These are phyloP conservation scores for Sisor rabdophorus DNA, from an alignment of 2,113 vertebrate species.

Conservation along the genomic window DNA sequence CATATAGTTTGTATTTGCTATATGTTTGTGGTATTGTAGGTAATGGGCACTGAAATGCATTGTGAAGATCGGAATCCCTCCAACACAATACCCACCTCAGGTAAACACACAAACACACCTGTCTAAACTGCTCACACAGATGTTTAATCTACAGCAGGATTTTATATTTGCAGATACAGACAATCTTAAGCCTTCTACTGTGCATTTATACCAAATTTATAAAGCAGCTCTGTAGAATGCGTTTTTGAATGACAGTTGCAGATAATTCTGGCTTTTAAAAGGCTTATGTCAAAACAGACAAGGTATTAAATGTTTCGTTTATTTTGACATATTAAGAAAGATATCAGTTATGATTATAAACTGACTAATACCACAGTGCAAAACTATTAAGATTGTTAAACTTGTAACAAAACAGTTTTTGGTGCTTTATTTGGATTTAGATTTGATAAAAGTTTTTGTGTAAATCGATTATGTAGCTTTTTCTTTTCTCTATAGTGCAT, in stretches of 20 bases:
- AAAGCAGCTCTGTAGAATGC: too few species aligned
- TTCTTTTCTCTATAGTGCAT: conserved; percentile 72
- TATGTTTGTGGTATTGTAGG: conserved; percentile 59
- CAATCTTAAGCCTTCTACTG: not conserved
- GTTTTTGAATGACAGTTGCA: too few species aligned
- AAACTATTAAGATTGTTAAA: not conserved
- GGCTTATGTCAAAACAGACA: not conserved
- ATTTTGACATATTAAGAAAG: not conserved
- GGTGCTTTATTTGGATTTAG: too few species aligned
- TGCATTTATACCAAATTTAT: too few species aligned
- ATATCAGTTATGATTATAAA: not conserved
- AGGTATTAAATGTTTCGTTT: not conserved
- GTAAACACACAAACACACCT: conserved; percentile 58
- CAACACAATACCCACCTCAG: conserved; percentile 67
- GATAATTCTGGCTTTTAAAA: not conserved
- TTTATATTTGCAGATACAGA: not conserved
- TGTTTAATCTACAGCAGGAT: not conserved
- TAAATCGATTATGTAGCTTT: too few species aligned
- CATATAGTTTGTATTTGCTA: not conserved
- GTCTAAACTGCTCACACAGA: not conserved
- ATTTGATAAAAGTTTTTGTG: too few species aligned
- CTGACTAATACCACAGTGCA: not conserved
- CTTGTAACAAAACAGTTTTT: too few species aligned
- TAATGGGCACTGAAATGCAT: conserved; percentile 69
- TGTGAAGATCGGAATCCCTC: conserved; percentile 69